Percentiles rank a stretch among this genome's conserved stretches.
Conservation (phyloP, 2,888 invertebrate species). For the Nomada flava region DNA sequence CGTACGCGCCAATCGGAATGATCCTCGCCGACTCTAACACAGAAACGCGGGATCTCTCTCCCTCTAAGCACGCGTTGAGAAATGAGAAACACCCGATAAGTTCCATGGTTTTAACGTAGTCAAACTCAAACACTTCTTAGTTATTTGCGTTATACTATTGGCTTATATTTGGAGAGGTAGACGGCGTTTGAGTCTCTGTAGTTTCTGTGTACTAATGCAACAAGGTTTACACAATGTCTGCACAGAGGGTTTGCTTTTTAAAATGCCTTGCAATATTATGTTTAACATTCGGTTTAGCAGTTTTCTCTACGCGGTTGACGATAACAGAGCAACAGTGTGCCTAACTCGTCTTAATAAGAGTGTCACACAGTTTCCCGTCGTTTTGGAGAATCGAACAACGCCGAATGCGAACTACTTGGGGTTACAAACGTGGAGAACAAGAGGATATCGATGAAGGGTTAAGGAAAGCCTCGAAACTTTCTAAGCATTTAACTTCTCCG, state of each 20-base stretch:
- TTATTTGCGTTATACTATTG: not conserved
- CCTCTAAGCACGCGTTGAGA: not conserved
- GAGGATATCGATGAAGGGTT: conserved; percentile 9
- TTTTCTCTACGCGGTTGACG: not conserved
- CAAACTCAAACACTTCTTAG: not conserved
- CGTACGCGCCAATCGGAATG: conserved; percentile 38
- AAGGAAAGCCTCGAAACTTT: conserved; percentile 43
- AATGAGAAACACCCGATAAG: not conserved
- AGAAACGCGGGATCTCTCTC: not conserved
- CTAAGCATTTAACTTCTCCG: conserved; percentile 56
- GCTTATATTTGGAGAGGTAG: not conserved
- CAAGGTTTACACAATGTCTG: too few species aligned
- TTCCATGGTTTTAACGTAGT: conserved; percentile 4
- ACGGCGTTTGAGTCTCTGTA: too few species aligned
- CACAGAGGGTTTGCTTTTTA: not conserved
- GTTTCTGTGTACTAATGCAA: too few species aligned
- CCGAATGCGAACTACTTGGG: conserved; percentile 31
- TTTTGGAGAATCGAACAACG: not conserved
- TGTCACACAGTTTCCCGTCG: not conserved
- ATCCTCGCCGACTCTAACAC: conserved; percentile 11
- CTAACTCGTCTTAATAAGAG: conserved; percentile 11
- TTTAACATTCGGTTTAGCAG: not conserved
- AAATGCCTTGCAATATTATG: not conserved
- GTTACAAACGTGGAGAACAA: conserved; percentile 20
- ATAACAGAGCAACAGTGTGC: not conserved